Evolutionary conservation across 1,140 invertebrate genomes (phyloP), one percentile per base, ranked within the genome.

Genomic region (Macrosteles quadrilineatus): DNA sequence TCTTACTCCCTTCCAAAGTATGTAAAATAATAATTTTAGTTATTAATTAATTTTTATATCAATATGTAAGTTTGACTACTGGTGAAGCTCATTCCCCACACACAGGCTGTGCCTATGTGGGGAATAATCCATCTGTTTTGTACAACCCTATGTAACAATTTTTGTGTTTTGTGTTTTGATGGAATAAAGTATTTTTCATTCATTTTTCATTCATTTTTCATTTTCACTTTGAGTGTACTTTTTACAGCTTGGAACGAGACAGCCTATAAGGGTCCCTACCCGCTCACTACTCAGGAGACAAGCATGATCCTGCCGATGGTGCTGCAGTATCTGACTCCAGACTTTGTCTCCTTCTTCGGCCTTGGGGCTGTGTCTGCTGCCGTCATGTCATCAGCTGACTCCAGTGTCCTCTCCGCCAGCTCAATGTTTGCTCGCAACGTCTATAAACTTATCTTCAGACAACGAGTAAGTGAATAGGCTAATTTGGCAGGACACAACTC

Each of bases 391-490:
- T 98, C 97, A 1, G 96, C 97, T 0, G 97, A 99, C 80, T 98
- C 97, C 43, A 98, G 96, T 71, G 94, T 99, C 29, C 86, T 99
- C 11, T 97, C 95, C 19, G 97, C 97, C 1, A 94, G 94, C 72
- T 97, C 96, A 19, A 98, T 99, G 97, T 99, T 98, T 80, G 96
- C 97, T 65, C 88, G 96, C 78, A 99, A 99, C 81, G 93, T 99
- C 70, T 98, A 98, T 86, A 97, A 95, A 83, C 86, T 97, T 76
- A 95, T 98, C 78, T 97, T 98, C 83, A 84, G 96, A 73, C 95
- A 96, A 82, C 89, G 91, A 81, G 91, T 92, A 79, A 84, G 84
- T 77, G 30, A n/a, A n/a, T n/a, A n/a, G n/a, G 45, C 1, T 68
- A n/a, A 4, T 25, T 3, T 1, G 29, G 50, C n/a, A 67, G n/a